phyloP scores from a whole-genome alignment of 2,888 invertebrate species.

The Philhelius pedissequus region DNA sequence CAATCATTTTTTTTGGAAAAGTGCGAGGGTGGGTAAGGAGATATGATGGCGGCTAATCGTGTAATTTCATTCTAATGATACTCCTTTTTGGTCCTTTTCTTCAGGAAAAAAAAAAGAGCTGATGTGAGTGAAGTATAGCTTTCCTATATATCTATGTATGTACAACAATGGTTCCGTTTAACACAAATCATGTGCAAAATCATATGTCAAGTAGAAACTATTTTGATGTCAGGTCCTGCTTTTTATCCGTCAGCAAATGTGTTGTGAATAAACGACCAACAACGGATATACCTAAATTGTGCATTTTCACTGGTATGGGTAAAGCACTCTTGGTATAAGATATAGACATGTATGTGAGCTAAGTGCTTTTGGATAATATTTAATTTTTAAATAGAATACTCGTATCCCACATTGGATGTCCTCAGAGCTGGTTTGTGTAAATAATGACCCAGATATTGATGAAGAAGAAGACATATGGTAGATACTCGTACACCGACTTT shows the following conservation, averaged over 20 bases:
- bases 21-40: neutral
- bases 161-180: neutral
- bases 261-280: constrained; percentile 9
- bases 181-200: constrained; percentile 58
- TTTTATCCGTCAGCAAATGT: constrained; percentile 51
- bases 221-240: constrained; percentile 62
- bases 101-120: neutral
- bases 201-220: constrained; percentile 63
- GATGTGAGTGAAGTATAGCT: neutral
- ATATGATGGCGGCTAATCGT: constrained; percentile 5
- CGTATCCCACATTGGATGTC: constrained; percentile 16
- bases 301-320: neutral
- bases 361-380: constrained; percentile 64
- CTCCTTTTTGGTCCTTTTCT: constrained; percentile 1
- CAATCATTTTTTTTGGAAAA: constrained; percentile 24
- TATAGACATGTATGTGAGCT: neutral
- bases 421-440: constrained; percentile 46
- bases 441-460: constrained; percentile 50
- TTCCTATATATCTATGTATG: too few species aligned
- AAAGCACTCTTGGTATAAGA: neutral
- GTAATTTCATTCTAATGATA: constrained; percentile 32
- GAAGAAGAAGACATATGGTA: neutral
- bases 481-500: neutral
- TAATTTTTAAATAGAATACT: constrained; percentile 58
- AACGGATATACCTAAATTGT: neutral